Conservation (phyloP, 2,797 vertebrate genomes). For the Epinephelus coioides region DNA sequence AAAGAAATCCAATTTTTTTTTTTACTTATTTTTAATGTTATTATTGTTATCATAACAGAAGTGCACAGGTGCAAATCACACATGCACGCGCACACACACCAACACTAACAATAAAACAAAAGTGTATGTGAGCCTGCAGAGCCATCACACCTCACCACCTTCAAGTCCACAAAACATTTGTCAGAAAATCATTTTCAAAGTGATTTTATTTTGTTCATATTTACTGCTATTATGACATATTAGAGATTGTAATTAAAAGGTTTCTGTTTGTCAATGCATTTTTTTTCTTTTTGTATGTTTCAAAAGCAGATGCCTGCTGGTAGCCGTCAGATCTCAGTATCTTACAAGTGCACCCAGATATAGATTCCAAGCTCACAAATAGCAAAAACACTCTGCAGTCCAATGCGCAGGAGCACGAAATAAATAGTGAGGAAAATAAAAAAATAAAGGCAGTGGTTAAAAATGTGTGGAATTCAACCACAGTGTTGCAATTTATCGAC, state of each 20-base stretch:
- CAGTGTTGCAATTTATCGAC: neutral
- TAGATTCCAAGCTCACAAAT: constrained; percentile 22
- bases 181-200: constrained; percentile 32
- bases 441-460: neutral
- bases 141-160: constrained; percentile 48
- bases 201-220: constrained; percentile 11
- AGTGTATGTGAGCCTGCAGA: constrained; percentile 50
- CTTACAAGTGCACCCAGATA: constrained; percentile 10
- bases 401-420: constrained; percentile 32
- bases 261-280: neutral
- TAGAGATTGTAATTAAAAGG: neutral
- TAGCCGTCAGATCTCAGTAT: constrained; percentile 31
- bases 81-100: constrained; percentile 3
- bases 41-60: constrained; percentile 25
- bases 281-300: neutral
- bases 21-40: neutral
- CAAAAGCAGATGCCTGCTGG: constrained; percentile 10
- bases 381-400: constrained; percentile 6
- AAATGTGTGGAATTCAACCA: neutral
- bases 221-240: neutral
- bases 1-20: neutral
- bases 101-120: constrained; percentile 2
- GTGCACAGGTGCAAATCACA: constrained; percentile 34
- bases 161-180: constrained; percentile 38
- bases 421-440: constrained; percentile 36